Evolutionary conservation across 2,888 invertebrate genomes (phyloP).

Genomic region (Archips xylosteana): DNA sequence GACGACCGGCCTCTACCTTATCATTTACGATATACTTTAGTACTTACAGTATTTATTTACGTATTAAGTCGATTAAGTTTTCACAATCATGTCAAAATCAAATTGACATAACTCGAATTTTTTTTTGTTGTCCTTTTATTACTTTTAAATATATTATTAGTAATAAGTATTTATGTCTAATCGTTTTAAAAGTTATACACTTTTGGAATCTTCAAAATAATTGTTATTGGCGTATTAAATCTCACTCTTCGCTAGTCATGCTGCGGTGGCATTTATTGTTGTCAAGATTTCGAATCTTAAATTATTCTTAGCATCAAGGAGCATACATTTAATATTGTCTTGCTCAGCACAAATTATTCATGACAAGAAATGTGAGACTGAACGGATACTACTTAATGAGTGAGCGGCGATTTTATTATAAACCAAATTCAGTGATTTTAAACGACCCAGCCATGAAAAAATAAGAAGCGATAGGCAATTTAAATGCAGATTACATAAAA

Average conservation of each 20-base stretch:
- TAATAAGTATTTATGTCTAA: constrained; percentile 40
- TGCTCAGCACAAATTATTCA: constrained; percentile 38
- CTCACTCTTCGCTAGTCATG: constrained; percentile 65
- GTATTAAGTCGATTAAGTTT: constrained; percentile 71
- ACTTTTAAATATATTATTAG: constrained; percentile 24
- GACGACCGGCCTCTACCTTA: constrained; percentile 54
- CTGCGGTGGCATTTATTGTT: constrained; percentile 66
- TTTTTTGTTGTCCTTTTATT: constrained; percentile 40
- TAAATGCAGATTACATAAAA: not conserved
- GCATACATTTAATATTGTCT: constrained; percentile 11
- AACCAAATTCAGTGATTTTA: constrained; percentile 18
- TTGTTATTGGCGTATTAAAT: constrained; percentile 52
- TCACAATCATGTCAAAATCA: constrained; percentile 48
- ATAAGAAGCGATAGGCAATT: not conserved
- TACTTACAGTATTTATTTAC: constrained; percentile 85
- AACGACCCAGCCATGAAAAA: not conserved
- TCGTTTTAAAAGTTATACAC: constrained; percentile 43
- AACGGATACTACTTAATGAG: constrained; percentile 14
- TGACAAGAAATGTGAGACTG: constrained; percentile 41
- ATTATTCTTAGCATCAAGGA: constrained; percentile 23
- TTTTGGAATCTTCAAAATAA: constrained; percentile 44
- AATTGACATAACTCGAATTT: constrained; percentile 43
- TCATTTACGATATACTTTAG: constrained; percentile 57
- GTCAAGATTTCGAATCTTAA: constrained; percentile 34
- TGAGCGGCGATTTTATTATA: constrained; percentile 5